phyloP scores from a whole-genome alignment of 2,113 vertebrate species.

The Seriola quinqueradiata region DNA sequence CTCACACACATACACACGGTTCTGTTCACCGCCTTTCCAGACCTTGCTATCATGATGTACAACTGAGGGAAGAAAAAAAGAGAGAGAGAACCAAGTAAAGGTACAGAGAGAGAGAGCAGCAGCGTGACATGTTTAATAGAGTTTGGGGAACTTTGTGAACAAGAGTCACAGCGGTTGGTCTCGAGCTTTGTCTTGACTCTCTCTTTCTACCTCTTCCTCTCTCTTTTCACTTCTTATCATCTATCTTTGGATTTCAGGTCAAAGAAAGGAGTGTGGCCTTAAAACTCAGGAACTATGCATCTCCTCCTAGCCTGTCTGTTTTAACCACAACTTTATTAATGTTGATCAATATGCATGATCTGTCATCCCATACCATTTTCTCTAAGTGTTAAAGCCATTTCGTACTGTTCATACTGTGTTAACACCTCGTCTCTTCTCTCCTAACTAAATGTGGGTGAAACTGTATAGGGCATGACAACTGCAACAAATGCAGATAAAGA shows the following conservation, averaged over 20 bases:
- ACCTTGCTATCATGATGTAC: conserved; percentile 67
- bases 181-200: conserved; percentile 25
- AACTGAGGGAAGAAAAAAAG: conserved; percentile 51
- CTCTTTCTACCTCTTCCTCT: background rate
- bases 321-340: background rate
- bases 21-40: conserved; percentile 84
- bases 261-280: conserved; percentile 40
- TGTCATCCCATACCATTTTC: background rate
- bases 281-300: conserved; percentile 7
- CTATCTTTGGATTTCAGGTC: conserved; percentile 57
- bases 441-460: background rate
- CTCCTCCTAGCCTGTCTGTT: background rate
- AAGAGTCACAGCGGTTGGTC: conserved; percentile 73
- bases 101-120: conserved; percentile 64
- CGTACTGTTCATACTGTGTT: background rate
- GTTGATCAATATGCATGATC: background rate
- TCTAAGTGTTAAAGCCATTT: background rate
- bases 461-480: background rate
- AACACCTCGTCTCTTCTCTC: background rate
- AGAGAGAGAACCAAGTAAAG: conserved; percentile 25
- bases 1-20: conserved; percentile 62
- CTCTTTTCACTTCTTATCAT: conserved; percentile 24
- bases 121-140: conserved; percentile 83
- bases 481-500: background rate
- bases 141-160: conserved; percentile 76